A percentile compares a stretch with the other conserved stretches of the same genome.
Conservation (phyloP, 2,888 invertebrate species). For the Diarsia mendica region DNA sequence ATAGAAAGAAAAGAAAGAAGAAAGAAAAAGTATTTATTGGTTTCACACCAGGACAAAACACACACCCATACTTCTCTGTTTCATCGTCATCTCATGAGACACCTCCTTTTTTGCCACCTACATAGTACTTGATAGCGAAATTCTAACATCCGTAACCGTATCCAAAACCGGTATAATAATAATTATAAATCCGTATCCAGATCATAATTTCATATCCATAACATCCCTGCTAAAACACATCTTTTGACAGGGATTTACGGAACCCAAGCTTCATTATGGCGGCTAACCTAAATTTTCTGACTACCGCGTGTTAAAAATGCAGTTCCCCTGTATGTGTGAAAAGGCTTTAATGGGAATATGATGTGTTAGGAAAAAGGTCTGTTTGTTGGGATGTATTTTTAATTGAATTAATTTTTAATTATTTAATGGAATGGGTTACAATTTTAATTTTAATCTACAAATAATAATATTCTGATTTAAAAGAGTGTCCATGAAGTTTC, state of each 20-base stretch:
- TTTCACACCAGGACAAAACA: no score
- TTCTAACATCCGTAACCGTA: no score
- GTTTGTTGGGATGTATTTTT: slow-evolving; percentile 2
- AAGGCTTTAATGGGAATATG: slow-evolving; percentile 28
- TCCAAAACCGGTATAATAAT: no score
- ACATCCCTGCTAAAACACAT: slow-evolving; percentile 44
- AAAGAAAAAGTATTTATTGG: no score
- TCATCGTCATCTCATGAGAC: no score
- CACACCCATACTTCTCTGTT: no score
- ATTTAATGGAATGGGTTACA: not conserved
- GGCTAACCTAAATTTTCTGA: slow-evolving; percentile 52
- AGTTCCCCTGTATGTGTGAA: slow-evolving; percentile 35
- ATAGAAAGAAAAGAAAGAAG: no score
- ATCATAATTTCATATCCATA: no score
- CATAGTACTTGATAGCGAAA: no score
- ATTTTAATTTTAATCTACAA: not conserved
- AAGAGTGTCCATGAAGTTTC: no score
- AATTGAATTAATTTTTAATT: slow-evolving; percentile 5
- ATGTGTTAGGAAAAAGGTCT: not conserved
- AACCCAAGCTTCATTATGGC: slow-evolving; percentile 44
- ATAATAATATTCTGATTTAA: not conserved
- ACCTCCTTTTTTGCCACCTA: no score
- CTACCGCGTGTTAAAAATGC: slow-evolving; percentile 48
- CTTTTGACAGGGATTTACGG: slow-evolving; percentile 61
- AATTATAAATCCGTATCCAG: no score